A percentile compares a stretch with the other conserved stretches of the same genome.
phyloP scores from a whole-genome alignment of 30 jellyfish, hydroid and myxozoan species.

The Aurelia coerulea region DNA sequence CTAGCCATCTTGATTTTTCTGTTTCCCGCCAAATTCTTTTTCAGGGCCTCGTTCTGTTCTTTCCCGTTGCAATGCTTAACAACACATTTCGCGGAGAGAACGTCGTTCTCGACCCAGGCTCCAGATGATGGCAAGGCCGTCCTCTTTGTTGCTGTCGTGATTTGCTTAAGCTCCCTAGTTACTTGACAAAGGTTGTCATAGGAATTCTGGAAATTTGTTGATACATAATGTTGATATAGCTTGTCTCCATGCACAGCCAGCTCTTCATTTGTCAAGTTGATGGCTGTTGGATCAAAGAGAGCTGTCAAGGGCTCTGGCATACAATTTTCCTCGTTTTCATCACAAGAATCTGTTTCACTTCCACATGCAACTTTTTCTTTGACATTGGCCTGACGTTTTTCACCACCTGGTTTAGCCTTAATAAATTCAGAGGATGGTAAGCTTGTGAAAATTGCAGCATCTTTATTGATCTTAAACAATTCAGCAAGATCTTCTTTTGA shows the following conservation, averaged over 20 bases:
- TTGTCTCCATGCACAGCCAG: conserved; percentile 26
- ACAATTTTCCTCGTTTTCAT: conserved; percentile 27
- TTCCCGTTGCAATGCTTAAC: too few species aligned
- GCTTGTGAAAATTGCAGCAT: conserved; percentile 44
- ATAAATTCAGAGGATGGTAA: conserved; percentile 6
- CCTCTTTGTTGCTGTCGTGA: too few species aligned
- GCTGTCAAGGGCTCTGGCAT: conserved; percentile 39
- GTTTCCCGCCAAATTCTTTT: too few species aligned
- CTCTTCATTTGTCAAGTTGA: conserved; percentile 34
- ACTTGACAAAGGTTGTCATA: conserved; percentile 32
- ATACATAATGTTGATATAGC: conserved; percentile 18
- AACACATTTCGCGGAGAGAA: too few species aligned
- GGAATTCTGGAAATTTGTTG: conserved; percentile 27
- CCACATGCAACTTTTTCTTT: conserved; percentile 12
- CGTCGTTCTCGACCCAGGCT: too few species aligned
- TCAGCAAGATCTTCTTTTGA: conserved; percentile 16
- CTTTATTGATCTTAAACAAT: not conserved
- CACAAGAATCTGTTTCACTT: conserved; percentile 44
- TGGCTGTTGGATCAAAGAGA: conserved; percentile 49
- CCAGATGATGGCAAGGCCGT: too few species aligned
- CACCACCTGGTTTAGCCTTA: conserved; percentile 12
- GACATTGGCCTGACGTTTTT: not conserved
- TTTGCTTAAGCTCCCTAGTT: too few species aligned
- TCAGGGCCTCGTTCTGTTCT: too few species aligned
- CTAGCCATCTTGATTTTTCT: too few species aligned